Conservation (phyloP, 1,140 invertebrate genomes). For the Drosophila pallidifrons region DNA sequence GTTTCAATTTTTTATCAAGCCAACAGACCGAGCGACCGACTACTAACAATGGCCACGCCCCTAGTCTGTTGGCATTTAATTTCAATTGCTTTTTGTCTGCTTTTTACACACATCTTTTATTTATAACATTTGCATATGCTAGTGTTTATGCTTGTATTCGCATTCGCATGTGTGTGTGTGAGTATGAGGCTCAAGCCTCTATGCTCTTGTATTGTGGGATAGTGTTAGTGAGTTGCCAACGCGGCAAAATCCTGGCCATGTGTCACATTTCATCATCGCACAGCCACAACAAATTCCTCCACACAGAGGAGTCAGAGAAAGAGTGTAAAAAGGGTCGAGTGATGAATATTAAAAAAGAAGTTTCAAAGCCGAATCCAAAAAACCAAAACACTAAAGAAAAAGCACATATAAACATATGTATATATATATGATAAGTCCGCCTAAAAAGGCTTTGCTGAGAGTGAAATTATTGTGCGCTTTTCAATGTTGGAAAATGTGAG, state of each 20-base stretch:
- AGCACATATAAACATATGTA: conserved; percentile 8
- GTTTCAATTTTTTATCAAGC: conserved; percentile 76
- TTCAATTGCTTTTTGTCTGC: conserved; percentile 74
- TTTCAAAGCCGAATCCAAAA: conserved; percentile 50
- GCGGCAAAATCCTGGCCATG: conserved; percentile 77
- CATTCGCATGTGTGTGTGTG: not conserved
- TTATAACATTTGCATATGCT: conserved; percentile 68
- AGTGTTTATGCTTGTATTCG: conserved; percentile 29
- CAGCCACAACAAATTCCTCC: conserved; percentile 44
- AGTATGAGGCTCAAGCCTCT: not conserved
- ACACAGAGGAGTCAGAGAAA: not conserved
- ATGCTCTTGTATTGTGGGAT: not conserved
- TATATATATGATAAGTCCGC: conserved; percentile 27
- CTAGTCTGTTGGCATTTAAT: conserved; percentile 80
- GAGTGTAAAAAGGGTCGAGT: conserved; percentile 20
- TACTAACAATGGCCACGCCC: conserved; percentile 67
- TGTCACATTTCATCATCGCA: conserved; percentile 73
- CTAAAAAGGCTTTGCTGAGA: conserved; percentile 11
- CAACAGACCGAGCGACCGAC: not conserved
- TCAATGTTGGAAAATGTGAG: not conserved
- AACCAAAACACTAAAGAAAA: conserved; percentile 14
- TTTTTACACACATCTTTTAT: conserved; percentile 70
- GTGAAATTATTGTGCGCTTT: conserved; percentile 36
- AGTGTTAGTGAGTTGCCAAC: conserved; percentile 59
- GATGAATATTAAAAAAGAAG: conserved; percentile 78